Base-by-base conservation (phyloP, 1,140 invertebrate genomes). In the Leptinotarsa undecemlineata region DNA sequence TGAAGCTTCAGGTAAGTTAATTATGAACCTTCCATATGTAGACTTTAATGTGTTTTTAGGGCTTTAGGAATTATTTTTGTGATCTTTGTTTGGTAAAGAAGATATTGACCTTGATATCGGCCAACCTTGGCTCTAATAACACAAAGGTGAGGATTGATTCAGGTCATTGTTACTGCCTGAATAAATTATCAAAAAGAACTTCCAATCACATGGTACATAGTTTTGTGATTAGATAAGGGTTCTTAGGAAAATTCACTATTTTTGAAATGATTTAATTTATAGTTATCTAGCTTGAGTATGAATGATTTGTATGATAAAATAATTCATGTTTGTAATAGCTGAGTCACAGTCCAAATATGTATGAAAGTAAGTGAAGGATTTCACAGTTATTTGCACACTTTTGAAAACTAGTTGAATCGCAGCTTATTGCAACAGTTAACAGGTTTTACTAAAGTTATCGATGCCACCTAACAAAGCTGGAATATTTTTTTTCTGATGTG, bases 1-100 rank as follows among this genome's bases (percentile, higher is more conserved):
- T 72, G 84, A 85, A 76, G 79, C 79, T 42, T 68, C 83, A 75
- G 82, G 84, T 83, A 74, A 73, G 77, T 76, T 33, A 1, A 17
- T 61, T 8, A 42, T 42, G 33, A 42, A 42, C 33, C 33, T 42
- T 42, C 33, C 33, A 42, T 42, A 8, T 42, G 33, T 42, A 42
- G 33, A 42, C 8, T 42, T 42, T 11, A 11, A 42, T 42, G 33
- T 11, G 33, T 42, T 42, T 11, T 11, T 42, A 42, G 33, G 33
- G 8, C 33, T 42, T 42, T 42, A 42, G 8, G 33, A 42, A 42
- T 42, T 42, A 11, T 42, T 42, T 42, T 42, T 42, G 8, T 42
- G 33, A 42, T 11, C 33, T 42, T 42, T 42, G 33, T 42, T 42
- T 42, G 33, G 33, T 11, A 42, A 42, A 42, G 33, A 42, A 19